Conservation (phyloP, 2,888 invertebrate species). For the Lottia gigantea region DNA sequence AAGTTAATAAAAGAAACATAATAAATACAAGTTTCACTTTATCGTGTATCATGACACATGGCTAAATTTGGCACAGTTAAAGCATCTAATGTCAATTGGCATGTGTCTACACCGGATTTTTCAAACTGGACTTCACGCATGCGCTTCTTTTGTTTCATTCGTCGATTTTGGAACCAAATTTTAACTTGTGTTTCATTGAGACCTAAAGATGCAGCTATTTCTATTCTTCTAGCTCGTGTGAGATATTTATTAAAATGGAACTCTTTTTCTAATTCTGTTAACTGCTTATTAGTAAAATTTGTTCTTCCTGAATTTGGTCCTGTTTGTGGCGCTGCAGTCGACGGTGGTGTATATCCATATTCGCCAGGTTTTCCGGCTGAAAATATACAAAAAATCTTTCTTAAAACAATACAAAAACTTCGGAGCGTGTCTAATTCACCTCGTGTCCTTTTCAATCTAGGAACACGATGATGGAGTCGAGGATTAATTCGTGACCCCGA, state of each 20-base stretch:
- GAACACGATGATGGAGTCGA: too few relatives aligned
- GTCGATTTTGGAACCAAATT: conserved; percentile 69
- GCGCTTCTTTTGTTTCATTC: conserved; percentile 69
- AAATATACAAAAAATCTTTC: conserved; percentile 21
- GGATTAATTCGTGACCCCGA: background rate
- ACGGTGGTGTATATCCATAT: conserved; percentile 38
- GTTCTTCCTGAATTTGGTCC: conserved; percentile 79
- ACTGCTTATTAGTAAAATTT: conserved; percentile 99
- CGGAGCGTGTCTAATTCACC: conserved; percentile 6
- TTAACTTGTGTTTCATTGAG: conserved; percentile 89
- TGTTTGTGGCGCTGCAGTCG: conserved; percentile 34
- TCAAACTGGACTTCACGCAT: conserved; percentile 63
- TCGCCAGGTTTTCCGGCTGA: conserved; percentile 36
- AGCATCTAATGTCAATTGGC: conserved; percentile 47
- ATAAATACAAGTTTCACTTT: conserved; percentile 14
- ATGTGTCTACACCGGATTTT: conserved; percentile 42
- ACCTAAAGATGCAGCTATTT: conserved; percentile 95
- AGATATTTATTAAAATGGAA: conserved; percentile 99
- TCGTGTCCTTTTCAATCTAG: too few relatives aligned
- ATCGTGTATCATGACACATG: conserved; percentile 49
- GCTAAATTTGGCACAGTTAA: conserved; percentile 49
- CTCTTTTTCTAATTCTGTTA: conserved; percentile 98
- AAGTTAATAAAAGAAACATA: background rate
- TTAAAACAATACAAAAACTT: conserved; percentile 6
- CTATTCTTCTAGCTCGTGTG: conserved; percentile 94